Evolutionary conservation across 2,888 invertebrate genomes (phyloP), one percentile per base, ranked within the genome.

Genomic region (Carabus problematicus): DNA sequence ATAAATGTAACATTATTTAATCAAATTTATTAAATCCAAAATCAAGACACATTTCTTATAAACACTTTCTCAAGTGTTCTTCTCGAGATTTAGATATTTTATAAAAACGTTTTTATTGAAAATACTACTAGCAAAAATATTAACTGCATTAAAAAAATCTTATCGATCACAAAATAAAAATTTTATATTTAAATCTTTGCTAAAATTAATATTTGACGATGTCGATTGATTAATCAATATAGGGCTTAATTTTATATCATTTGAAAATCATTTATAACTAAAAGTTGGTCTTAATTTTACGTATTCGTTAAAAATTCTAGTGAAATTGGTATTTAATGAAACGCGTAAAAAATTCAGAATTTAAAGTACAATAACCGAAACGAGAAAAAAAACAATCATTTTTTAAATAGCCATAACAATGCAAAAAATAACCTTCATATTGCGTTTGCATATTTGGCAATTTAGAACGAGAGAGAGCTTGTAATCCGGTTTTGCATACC

Each of bases 361-460:
- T 29, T 16, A 43, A 14, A 18, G 45, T n/a, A 60, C 18, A 42
- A 60, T 45, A 16, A 43, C 43, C 40, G 19, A 43, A 60, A 19
- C 45, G 8, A 60, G 14, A 55, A 55, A 55, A 58, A 41, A 2
- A 29, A 29, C 29, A 29, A 29, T 29, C 29, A 29, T 29, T 29
- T 29, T 29, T 29, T 29, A 2, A 29, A 3, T 29, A 6, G 60
- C 45, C 43, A 45, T 29, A 60, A 60, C 45, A 12, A 43, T 6
- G 39, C 41, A 60, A 60, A 60, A 60, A 60, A 16, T 60, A 60
- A 60, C 60, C 60, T 60, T 60, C 60, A 42, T n/a, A 19, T 12
- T 29, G 43, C 29, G 29, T 29, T 29, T 60, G 60, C 45, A 60
- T 60, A 45, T 60, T 60, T 45, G 14, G 45, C 60, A 43, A 60